Base-by-base conservation (phyloP, 1,140 invertebrate species). In the Mamestra configurata region DNA sequence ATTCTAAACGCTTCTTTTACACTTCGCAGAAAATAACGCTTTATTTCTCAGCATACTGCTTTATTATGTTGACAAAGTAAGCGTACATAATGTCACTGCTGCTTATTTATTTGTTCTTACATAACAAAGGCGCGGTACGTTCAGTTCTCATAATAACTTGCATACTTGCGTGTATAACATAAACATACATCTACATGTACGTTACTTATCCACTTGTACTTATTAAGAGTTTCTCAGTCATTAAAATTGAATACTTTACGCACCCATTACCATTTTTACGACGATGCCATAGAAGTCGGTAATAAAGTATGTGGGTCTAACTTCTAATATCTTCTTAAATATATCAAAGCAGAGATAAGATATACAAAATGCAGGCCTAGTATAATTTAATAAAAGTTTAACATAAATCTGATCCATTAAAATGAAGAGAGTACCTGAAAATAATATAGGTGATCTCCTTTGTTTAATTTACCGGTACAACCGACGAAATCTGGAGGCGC, bases 391-490 rank as follows among this genome's bases (percentile, higher is more conserved):
- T 71, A 35, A 31, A 53, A 51, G 11, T 71, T 51, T 31, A 27
- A 22, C 57, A 61, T 61, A 76, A 76, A 76, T 76, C 73, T 76
- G 57, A 35, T 64, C 40, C 24, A 61, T 57, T 31, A 76, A 51
- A 43, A 46, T 73, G 43, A 31, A 10, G 24, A 46, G 59, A 27
- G 61, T 53, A 86, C 87, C 84, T 89, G 89, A 88, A 88, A 90
- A 91, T 90, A 89, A 92, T 90, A 90, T 90, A 86, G 78, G 82
- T 80, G 79, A 88, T 87, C 86, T 87, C 87, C 92, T 94, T 93
- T 94, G 92, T 94, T 94, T 93, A 93, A 92, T 94, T 93, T 92
- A 90, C 85, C 88, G 87, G 92, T 90, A 93, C 90, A 89, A 84
- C 86, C 86, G 88, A 89, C 86, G 80, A 92, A 94, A 94, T 94